Evolutionary conservation across 2,797 vertebrate genomes (phyloP).

Genomic region (Sebastolobus alascanus): DNA sequence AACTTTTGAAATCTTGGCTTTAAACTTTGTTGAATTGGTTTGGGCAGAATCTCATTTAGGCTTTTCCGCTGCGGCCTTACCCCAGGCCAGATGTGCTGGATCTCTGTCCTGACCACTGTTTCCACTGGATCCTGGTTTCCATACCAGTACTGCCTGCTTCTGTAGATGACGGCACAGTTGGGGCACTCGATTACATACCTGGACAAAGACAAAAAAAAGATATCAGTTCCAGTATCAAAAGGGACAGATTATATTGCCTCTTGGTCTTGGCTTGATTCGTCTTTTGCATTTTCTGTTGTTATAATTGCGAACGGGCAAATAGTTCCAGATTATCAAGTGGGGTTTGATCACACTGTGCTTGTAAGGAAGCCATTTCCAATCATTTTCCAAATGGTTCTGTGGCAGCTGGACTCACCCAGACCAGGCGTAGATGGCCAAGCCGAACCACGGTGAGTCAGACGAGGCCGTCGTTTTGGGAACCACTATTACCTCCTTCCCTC

Average conservation of each 20-base stretch:
- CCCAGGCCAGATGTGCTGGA: constrained; percentile 98
- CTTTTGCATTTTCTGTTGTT: background rate
- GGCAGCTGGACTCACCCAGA: constrained; percentile 91
- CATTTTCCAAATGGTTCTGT: background rate
- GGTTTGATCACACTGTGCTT: background rate
- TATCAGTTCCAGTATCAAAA: background rate
- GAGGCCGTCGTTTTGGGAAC: constrained; percentile 99
- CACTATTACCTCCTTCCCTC: constrained; percentile 96
- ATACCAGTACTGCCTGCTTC: constrained; percentile 99
- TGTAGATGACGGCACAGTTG: constrained; percentile 96
- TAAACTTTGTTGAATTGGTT: constrained; percentile 11
- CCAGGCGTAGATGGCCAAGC: constrained; percentile 98
- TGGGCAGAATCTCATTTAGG: constrained; percentile 21
- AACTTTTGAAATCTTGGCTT: constrained; percentile 21
- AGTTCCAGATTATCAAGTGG: background rate
- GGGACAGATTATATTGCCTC: background rate
- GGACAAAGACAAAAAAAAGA: constrained; percentile 22
- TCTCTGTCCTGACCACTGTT: constrained; percentile 97
- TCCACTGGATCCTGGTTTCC: constrained; percentile 99
- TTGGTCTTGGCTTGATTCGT: background rate
- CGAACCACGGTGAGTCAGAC: constrained; percentile 98
- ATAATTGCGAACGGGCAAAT: background rate
- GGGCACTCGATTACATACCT: constrained; percentile 99
- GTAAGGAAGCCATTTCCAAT: constrained; percentile 1
- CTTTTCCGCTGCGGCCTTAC: constrained; percentile 80